Conservation (phyloP, 92 coral and sea anemone species). For the Porites lobata region DNA sequence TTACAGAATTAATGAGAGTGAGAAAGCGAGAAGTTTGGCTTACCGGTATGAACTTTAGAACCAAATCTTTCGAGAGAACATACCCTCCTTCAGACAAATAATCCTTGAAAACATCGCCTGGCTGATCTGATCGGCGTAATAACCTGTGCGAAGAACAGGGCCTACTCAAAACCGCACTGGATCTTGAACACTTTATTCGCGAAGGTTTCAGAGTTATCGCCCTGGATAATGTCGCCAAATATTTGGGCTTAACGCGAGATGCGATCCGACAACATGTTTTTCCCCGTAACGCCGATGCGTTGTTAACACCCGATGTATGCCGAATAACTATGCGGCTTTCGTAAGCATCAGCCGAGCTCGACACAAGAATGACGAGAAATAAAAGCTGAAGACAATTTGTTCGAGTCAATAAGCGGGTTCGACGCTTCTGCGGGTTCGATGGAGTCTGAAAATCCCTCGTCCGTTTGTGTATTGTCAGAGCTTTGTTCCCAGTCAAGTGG, state of each 20-base stretch:
- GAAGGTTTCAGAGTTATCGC: slow-evolving; percentile 36
- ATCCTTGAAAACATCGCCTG: slow-evolving; percentile 25
- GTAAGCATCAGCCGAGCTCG: slow-evolving; percentile 39
- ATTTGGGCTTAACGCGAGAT: slow-evolving; percentile 49
- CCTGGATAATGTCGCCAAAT: slow-evolving; percentile 66
- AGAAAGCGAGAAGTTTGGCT: slow-evolving; percentile 60
- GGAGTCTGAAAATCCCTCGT: slow-evolving; percentile 29
- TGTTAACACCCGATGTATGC: slow-evolving; percentile 56
- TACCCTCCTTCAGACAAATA: slow-evolving; percentile 60
- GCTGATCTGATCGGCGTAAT: slow-evolving; percentile 42
- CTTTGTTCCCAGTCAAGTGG: background rate
- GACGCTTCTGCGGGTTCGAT: background rate
- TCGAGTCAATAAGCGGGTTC: slow-evolving; percentile 42
- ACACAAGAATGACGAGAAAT: slow-evolving; percentile 44
- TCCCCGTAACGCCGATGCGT: slow-evolving; percentile 53
- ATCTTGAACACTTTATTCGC: slow-evolving; percentile 51
- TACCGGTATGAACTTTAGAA: slow-evolving; percentile 39
- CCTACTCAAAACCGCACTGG: slow-evolving; percentile 52
- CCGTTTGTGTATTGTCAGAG: background rate
- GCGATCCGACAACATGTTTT: slow-evolving; percentile 26
- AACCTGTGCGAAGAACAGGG: slow-evolving; percentile 50
- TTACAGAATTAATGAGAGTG: slow-evolving; percentile 51
- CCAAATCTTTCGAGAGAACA: slow-evolving; percentile 57
- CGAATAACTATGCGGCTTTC: slow-evolving; percentile 51
- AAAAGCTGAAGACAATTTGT: slow-evolving; percentile 36